Percentiles rank a stretch among this genome's conserved stretches.
These are phyloP conservation scores for Procambarus virginalis DNA, from an alignment of 1,140 invertebrate genomes.

Conservation along the genomic window DNA sequence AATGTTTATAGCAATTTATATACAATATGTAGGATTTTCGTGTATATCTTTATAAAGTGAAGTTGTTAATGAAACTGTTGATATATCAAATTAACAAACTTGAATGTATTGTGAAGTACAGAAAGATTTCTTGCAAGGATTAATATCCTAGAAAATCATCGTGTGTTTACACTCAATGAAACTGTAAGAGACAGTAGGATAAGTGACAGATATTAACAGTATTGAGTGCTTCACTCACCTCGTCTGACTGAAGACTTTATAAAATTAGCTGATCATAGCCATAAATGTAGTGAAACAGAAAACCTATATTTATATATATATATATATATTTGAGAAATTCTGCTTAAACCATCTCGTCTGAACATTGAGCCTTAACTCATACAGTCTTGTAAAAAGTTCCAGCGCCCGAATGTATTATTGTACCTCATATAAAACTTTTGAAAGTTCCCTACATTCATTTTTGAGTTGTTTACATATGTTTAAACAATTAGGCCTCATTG, in stretches of 20 bases:
- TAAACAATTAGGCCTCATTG: neutral
- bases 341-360: constrained; percentile 8
- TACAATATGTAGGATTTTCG: neutral
- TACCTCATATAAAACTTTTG: no score
- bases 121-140: no score
- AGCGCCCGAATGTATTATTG: neutral
- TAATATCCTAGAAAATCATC: no score
- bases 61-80: neutral
- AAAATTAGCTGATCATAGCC: no score
- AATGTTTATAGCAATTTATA: neutral
- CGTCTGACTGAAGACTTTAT: no score
- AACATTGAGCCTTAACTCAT: constrained; percentile 4
- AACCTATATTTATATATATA: constrained; percentile 10
- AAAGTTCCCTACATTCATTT: neutral
- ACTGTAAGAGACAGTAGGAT: no score
- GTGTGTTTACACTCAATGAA: no score
- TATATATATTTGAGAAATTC: neutral
- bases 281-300: neutral
- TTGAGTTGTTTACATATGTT: neutral
- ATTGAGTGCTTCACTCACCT: no score
- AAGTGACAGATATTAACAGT: no score
- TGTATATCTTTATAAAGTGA: neutral
- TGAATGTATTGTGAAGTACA: no score
- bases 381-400: constrained; percentile 10
- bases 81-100: neutral